Evolutionary conservation across 2,113 vertebrate species (phyloP), one percentile per base, ranked within the genome.

Genomic region (Ia io): DNA sequence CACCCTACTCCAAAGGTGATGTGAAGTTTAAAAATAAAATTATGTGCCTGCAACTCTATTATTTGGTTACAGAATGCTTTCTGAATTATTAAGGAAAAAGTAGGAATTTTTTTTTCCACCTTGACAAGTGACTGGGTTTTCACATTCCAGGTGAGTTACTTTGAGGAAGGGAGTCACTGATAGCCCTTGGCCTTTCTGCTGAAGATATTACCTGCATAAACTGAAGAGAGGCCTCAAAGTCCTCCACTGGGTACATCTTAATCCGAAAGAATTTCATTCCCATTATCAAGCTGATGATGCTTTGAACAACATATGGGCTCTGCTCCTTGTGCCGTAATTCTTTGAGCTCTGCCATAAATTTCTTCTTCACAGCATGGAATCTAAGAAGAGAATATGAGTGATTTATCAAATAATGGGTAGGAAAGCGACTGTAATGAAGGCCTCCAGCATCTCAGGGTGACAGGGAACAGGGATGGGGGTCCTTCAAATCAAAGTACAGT

Each of bases 241-340:
- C 99, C 94, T 99, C 99, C 96, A 99, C 99, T 0, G 99, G 99
- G 97, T 99, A 99, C 99, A 99, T 99, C 98, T 99, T 99, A 95
- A 99, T 99, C 88, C 99, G 98, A 96, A 99, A 99, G 98, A 99
- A 99, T 97, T 99, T 99, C 98, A 99, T 99, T 65, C 99, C 99
- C 99, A 99, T 99, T 97, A 99, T 99, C 96, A 99, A 99, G 97
- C 99, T 99, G 98, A 99, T 99, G 97, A 99, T 99, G 96, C 99
- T 99, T 97, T 99, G 99, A 92, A 99, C 98, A 42, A 99, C 98
- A 2, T 99, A 99, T 0, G 99, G 99, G 95, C 98, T 99, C 98
- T 99, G 99, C 69, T 99, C 99, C 98, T 99, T 99, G 94, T 99
- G 99, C 28, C 99, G 98, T 77, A 99, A 97, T 98, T 99, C 99